phyloP scores from a whole-genome alignment of 2,797 vertebrate genomes.

The Cyclopterus lumpus region DNA sequence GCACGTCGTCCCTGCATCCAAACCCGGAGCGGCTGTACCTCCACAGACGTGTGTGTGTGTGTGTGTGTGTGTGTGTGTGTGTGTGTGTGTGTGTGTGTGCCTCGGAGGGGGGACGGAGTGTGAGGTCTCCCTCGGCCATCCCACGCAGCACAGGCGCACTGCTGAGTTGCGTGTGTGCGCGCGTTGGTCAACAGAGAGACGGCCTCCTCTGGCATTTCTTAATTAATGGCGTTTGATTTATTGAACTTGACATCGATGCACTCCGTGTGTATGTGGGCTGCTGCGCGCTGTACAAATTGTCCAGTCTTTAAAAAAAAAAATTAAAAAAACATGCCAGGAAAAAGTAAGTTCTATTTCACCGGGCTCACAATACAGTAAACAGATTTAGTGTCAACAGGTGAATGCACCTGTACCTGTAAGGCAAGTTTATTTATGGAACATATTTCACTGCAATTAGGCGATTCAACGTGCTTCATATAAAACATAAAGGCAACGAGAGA shows the following conservation, averaged over 20 bases:
- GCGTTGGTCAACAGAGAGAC: constrained; percentile 25
- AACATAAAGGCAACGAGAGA: not conserved
- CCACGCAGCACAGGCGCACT: constrained; percentile 68
- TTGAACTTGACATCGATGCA: not conserved
- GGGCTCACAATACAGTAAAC: no score
- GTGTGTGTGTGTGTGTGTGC: constrained; percentile 16
- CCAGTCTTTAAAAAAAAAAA: not conserved
- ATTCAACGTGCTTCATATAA: not conserved
- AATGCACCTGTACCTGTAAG: not conserved
- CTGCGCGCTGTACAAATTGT: constrained; percentile 9
- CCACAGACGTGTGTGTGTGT: constrained; percentile 5
- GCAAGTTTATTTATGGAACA: not conserved
- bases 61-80: no score
- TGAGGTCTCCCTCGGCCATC: constrained; percentile 43
- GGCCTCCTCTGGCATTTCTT: constrained; percentile 30
- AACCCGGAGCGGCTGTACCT: constrained; percentile 10
- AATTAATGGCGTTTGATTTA: constrained; percentile 42
- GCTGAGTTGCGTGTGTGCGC: constrained; percentile 46
- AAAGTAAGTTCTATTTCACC: not conserved
- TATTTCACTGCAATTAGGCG: not conserved
- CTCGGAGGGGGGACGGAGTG: constrained; percentile 36
- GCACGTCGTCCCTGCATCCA: constrained; percentile 3
- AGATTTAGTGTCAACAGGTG: not conserved
- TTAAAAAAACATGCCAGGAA: not conserved
- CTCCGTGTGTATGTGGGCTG: not conserved